These are phyloP conservation scores for Hermodice carunculata DNA, from an alignment of 2,888 invertebrate species.

Conservation along the genomic window DNA sequence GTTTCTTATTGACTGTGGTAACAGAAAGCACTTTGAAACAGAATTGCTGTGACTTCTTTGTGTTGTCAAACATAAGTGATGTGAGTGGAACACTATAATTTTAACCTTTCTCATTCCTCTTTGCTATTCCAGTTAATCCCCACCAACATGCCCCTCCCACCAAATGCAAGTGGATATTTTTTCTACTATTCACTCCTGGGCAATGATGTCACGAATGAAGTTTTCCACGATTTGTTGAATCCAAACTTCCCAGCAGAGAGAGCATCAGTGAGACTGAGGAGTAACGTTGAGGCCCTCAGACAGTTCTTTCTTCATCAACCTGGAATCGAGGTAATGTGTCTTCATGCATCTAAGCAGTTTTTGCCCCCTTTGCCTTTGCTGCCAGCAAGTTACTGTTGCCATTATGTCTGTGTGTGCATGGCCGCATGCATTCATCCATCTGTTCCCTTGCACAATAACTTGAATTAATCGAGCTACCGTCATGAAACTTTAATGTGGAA, in stretches of 20 bases:
- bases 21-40: not conserved
- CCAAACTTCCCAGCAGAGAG: conserved; percentile 69
- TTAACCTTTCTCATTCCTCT: too few relatives aligned
- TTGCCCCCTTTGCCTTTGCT: not conserved
- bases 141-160: conserved; percentile 55
- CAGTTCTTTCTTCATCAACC: conserved; percentile 66
- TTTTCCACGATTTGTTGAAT: conserved; percentile 67
- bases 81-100: too few relatives aligned
- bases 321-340: conserved; percentile 62
- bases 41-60: not conserved
- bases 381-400: not conserved
- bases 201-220: conserved; percentile 70
- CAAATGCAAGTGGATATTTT: conserved; percentile 64
- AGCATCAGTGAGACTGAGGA: conserved; percentile 68
- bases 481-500: too few relatives aligned
- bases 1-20: not conserved
- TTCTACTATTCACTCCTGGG: conserved; percentile 71
- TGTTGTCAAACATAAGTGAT: too few relatives aligned
- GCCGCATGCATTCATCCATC: too few relatives aligned
- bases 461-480: too few relatives aligned
- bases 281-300: conserved; percentile 64
- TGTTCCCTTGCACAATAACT: too few relatives aligned
- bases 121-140: conserved; percentile 59
- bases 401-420: too few relatives aligned
- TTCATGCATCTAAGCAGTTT: not conserved